Evolutionary conservation across 2,888 invertebrate species (phyloP).

Genomic region (Altica lythri): DNA sequence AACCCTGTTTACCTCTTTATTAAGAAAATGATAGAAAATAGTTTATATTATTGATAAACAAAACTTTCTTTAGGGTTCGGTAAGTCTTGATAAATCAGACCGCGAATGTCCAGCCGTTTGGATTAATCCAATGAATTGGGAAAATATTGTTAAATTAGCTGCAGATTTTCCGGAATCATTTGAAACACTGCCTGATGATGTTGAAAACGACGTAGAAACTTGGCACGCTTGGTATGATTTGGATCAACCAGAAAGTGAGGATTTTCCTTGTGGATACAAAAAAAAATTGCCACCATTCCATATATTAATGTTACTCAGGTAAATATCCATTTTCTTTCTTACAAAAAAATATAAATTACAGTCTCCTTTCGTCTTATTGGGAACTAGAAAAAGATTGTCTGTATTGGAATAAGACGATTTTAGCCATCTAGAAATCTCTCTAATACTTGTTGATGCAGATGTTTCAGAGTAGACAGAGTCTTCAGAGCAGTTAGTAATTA

Average conservation of each 20-base stretch:
- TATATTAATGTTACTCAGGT: conserved; percentile 72
- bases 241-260: conserved; percentile 76
- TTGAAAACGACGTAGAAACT: conserved; percentile 52
- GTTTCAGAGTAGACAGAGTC: conserved; percentile 88
- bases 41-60: background rate
- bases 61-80: conserved; percentile 56
- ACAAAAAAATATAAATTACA: too few relatives aligned
- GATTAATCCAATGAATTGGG: conserved; percentile 80
- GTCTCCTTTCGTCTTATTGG: too few relatives aligned
- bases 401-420: too few relatives aligned
- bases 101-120: conserved; percentile 71
- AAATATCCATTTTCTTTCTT: too few relatives aligned
- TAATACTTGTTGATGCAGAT: conserved; percentile 56
- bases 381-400: too few relatives aligned
- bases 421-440: too few relatives aligned
- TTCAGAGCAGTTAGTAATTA: conserved; percentile 85
- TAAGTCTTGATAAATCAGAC: conserved; percentile 75
- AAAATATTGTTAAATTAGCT: conserved; percentile 77
- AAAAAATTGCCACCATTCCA: conserved; percentile 68
- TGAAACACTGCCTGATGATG: conserved; percentile 66
- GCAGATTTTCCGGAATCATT: conserved; percentile 72
- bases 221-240: conserved; percentile 78
- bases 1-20: too few relatives aligned
- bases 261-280: conserved; percentile 75
- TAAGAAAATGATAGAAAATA: too few relatives aligned